These are phyloP conservation scores for Pristionchus japonicus DNA, from an alignment of 2,888 invertebrate genomes.

Conservation along the genomic window DNA sequence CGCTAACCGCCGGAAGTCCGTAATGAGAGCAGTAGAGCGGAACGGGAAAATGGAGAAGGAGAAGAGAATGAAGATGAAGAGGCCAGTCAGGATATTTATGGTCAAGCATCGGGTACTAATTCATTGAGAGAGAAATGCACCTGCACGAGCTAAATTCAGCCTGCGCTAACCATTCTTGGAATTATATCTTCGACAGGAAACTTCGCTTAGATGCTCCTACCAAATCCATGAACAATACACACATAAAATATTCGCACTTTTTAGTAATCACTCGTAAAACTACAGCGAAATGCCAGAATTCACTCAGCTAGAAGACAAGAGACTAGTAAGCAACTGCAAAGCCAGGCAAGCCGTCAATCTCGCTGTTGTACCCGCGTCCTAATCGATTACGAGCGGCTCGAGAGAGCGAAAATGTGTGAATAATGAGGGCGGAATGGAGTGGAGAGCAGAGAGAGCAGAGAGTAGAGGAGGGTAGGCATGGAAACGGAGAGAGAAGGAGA, in stretches of 20 bases:
- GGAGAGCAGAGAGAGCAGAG: neutral
- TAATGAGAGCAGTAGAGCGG: conserved; percentile 20
- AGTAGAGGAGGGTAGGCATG: neutral
- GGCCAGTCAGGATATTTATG: neutral
- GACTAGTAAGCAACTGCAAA: neutral
- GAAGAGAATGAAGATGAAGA: conserved; percentile 18
- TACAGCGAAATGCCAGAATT: neutral
- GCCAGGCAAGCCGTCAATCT: neutral
- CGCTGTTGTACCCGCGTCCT: neutral
- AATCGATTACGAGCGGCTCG: conserved; percentile 8
- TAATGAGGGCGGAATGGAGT: conserved; percentile 8
- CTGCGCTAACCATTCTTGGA: neutral
- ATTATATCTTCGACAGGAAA: neutral
- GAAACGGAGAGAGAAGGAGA: neutral
- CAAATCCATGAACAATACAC: no score
- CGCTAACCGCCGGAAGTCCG: conserved; percentile 29
- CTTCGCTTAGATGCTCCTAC: no score
- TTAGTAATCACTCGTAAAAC: neutral
- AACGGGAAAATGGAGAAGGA: conserved; percentile 33
- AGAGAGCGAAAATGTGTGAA: conserved; percentile 23
- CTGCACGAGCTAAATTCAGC: neutral
- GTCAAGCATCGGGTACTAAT: neutral
- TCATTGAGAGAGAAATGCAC: neutral
- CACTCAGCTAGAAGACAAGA: neutral
- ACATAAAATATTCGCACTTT: no score